Conservation (phyloP, 2,888 invertebrate species). For the Megastigmus dorsalis region DNA sequence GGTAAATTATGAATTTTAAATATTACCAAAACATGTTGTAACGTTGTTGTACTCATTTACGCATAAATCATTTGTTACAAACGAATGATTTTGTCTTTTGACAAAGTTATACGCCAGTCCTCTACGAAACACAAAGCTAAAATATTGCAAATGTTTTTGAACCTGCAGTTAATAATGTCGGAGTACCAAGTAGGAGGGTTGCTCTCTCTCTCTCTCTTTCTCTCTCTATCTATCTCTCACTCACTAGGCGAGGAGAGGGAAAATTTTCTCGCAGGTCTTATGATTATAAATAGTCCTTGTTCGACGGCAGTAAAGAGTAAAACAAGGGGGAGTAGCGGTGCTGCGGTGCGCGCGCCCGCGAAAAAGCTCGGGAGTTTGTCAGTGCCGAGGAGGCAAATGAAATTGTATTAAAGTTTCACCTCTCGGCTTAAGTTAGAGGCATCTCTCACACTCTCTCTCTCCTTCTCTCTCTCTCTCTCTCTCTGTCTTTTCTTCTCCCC, state of each 20-base stretch:
- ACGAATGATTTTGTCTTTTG: too few relatives aligned
- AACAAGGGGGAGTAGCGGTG: slow-evolving; percentile 52
- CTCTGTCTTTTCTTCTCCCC: slow-evolving; percentile 36
- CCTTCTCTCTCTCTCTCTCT: slow-evolving; percentile 45
- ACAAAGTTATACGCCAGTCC: too few relatives aligned
- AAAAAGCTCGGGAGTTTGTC: slow-evolving; percentile 68
- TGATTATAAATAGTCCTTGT: slow-evolving; percentile 72
- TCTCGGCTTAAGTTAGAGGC: slow-evolving; percentile 58
- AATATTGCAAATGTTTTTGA: slow-evolving; percentile 8
- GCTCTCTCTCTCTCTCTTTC: too few relatives aligned
- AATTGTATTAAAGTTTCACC: slow-evolving; percentile 75
- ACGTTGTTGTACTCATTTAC: too few relatives aligned
- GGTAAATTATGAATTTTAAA: too few relatives aligned
- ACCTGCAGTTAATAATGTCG: slow-evolving; percentile 41
- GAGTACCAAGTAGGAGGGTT: slow-evolving; percentile 6
- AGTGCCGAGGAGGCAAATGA: slow-evolving; percentile 72
- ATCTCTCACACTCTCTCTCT: slow-evolving; percentile 32
- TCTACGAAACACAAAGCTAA: too few relatives aligned
- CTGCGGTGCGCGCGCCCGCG: slow-evolving; percentile 13
- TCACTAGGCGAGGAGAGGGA: slow-evolving; percentile 34
- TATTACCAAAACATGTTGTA: too few relatives aligned
- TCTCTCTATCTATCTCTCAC: too few relatives aligned
- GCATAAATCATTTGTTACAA: too few relatives aligned
- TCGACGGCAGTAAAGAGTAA: slow-evolving; percentile 68
- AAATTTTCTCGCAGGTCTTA: slow-evolving; percentile 59